phyloP scores from a whole-genome alignment of 1,140 invertebrate species.

The Amyelois transitella region DNA sequence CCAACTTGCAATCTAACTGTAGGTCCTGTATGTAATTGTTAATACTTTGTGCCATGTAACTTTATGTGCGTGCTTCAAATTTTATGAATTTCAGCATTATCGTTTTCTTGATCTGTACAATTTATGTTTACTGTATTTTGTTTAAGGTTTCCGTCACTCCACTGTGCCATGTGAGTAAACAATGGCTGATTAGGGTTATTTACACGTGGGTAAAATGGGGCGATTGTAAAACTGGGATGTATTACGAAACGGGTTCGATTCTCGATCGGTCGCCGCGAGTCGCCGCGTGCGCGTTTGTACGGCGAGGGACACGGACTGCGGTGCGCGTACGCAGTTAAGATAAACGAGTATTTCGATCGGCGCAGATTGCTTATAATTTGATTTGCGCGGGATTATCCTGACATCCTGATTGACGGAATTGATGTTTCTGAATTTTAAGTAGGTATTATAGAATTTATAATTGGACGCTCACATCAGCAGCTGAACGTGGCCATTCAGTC shows the following conservation, averaged over 20 bases:
- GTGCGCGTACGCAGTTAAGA: not conserved
- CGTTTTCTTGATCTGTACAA: not conserved
- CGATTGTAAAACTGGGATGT: constrained; percentile 21
- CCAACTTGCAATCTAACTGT: too few species aligned
- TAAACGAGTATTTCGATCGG: not conserved
- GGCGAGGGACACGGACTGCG: not conserved
- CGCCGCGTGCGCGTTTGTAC: constrained; percentile 14
- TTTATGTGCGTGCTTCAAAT: not conserved
- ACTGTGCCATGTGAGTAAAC: constrained; percentile 8
- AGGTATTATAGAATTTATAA: too few species aligned
- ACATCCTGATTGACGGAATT: too few species aligned
- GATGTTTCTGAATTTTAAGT: too few species aligned
- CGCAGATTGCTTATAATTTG: not conserved
- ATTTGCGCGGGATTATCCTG: not conserved
- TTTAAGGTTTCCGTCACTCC: constrained; percentile 2
- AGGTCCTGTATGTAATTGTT: not conserved
- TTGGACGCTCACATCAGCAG: too few species aligned
- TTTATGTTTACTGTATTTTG: not conserved
- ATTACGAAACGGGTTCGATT: constrained; percentile 49
- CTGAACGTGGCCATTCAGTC: too few species aligned
- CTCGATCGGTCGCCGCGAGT: constrained; percentile 27
- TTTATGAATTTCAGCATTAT: not conserved
- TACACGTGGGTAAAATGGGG: constrained; percentile 6
- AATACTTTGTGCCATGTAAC: not conserved
- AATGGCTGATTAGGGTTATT: constrained; percentile 9